These are phyloP conservation scores for Lagopus muta DNA, from an alignment of 2,113 vertebrate species.

Conservation along the genomic window DNA sequence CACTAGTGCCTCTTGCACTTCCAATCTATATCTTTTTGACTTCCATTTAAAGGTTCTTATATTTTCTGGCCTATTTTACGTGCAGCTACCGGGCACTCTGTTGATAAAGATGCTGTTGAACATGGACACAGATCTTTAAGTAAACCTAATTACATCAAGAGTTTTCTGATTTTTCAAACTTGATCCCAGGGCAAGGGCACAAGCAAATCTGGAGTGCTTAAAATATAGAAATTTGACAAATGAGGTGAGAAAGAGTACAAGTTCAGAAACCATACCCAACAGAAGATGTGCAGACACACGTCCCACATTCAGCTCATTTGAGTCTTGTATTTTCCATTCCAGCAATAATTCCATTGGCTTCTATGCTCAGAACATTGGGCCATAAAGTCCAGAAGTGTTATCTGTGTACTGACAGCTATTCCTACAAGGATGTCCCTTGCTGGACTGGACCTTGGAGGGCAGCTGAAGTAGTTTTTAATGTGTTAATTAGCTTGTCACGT, in stretches of 20 bases:
- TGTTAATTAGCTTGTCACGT: background rate
- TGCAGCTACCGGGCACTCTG: background rate
- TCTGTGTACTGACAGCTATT: background rate
- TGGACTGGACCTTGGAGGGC: background rate
- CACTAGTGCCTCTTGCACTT: background rate
- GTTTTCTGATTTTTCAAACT: background rate
- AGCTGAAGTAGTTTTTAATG: background rate
- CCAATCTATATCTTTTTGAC: background rate
- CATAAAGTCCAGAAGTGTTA: background rate
- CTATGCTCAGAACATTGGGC: background rate
- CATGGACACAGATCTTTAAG: background rate
- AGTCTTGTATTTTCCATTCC: background rate
- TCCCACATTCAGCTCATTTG: background rate
- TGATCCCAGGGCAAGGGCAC: background rate
- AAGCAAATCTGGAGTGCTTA: background rate
- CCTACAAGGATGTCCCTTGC: background rate
- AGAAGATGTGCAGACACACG: background rate
- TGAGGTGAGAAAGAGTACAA: background rate
- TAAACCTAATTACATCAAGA: background rate
- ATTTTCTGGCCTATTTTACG: background rate
- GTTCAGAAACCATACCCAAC: background rate
- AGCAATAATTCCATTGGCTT: background rate
- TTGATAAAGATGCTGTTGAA: background rate
- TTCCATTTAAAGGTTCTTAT: background rate
- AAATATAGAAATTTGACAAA: background rate